These are phyloP conservation scores for Cassiopea andromeda DNA, from an alignment of 30 jellyfish, hydroid and myxozoan genomes.

Conservation along the genomic window DNA sequence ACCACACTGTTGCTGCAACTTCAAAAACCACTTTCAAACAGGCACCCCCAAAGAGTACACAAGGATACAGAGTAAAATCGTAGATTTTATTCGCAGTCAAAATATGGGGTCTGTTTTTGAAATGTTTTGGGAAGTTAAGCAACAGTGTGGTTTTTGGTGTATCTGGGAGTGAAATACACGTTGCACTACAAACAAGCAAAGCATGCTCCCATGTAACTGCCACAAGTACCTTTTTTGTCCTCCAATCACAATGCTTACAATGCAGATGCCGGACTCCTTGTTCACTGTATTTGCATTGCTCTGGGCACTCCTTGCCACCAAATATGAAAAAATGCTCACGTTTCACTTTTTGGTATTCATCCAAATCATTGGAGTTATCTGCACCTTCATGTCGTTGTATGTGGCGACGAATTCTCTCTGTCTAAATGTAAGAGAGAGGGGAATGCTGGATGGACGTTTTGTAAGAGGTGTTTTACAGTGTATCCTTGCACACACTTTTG, in stretches of 20 bases:
- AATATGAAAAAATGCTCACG: conserved; percentile 71
- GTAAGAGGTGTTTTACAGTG: conserved; percentile 8
- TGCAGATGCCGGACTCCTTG: conserved; percentile 77
- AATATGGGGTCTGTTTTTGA: neutral
- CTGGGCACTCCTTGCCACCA: conserved; percentile 80
- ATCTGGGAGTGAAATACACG: neutral
- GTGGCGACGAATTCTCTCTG: conserved; percentile 75
- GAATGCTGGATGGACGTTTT: conserved; percentile 11
- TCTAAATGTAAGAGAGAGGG: conserved; percentile 26
- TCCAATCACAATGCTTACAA: conserved; percentile 79
- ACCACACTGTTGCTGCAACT: conserved; percentile 77
- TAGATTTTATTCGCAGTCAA: neutral
- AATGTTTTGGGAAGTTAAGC: conserved; percentile 24
- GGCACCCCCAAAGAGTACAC: conserved; percentile 52
- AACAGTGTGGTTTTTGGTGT: conserved; percentile 50
- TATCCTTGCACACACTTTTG: conserved; percentile 73
- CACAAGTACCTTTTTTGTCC: conserved; percentile 65
- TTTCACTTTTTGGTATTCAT: conserved; percentile 70
- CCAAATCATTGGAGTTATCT: conserved; percentile 55
- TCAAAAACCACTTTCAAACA: neutral
- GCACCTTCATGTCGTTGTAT: conserved; percentile 71
- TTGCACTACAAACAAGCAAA: neutral
- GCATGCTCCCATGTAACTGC: neutral
- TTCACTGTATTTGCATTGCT: conserved; percentile 67
- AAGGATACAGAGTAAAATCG: conserved; percentile 58